phyloP scores from a whole-genome alignment of 2,113 vertebrate genomes.

The Protobothrops flavoviridis region DNA sequence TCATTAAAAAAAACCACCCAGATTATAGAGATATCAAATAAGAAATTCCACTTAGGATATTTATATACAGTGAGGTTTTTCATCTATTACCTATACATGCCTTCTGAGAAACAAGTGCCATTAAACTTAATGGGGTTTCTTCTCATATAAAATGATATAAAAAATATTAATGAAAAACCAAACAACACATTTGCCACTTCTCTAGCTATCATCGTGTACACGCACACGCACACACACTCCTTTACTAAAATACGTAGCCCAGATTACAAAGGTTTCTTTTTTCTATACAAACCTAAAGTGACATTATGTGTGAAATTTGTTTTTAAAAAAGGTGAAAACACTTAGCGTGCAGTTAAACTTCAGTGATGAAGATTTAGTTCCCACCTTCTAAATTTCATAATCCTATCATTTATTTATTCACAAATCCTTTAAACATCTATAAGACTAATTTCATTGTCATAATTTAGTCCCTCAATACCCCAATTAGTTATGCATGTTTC shows the following conservation, averaged over 20 bases:
- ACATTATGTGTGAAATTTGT: neutral
- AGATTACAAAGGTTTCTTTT: neutral
- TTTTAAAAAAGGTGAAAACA: neutral
- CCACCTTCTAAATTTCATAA: neutral
- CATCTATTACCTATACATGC: neutral
- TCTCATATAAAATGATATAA: neutral
- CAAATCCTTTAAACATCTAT: neutral
- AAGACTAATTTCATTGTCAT: conserved; percentile 4
- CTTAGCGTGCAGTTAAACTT: neutral
- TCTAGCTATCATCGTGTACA: neutral
- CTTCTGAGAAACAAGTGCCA: neutral
- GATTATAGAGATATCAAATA: neutral
- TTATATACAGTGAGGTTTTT: conserved; percentile 18
- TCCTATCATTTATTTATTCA: neutral
- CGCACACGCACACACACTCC: neutral
- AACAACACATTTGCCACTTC: neutral
- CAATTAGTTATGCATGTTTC: conserved; percentile 26
- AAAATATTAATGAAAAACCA: conserved; percentile 6
- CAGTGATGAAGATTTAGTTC: neutral
- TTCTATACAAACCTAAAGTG: neutral
- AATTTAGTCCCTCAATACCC: neutral
- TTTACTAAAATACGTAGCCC: neutral
- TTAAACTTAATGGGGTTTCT: neutral
- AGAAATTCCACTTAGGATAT: conserved; percentile 43
- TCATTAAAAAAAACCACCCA: neutral